Base-by-base conservation (phyloP, 2,797 vertebrate genomes). In the Pseudochromis fuscus region DNA sequence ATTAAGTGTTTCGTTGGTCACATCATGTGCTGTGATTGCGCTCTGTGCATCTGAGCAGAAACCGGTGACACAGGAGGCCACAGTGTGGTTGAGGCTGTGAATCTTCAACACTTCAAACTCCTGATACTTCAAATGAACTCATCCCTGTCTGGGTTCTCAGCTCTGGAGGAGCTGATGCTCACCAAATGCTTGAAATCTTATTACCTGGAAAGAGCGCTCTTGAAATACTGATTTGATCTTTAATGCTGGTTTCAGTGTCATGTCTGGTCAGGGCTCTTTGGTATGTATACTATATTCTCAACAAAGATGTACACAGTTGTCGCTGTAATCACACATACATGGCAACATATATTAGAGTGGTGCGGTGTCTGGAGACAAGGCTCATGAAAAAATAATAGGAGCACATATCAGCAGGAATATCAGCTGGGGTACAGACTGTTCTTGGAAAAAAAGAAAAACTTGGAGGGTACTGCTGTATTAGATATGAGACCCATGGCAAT, bases 141-240 rank as follows among this genome's bases (percentile, higher is more conserved):
- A 6, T 58, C n/a, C 24, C 11, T 13, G 59, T 25, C 31, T 25
- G 30, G 19, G 69, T 49, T 60, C 60, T 58, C 18, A 68, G 31
- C 46, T 59, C 40, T n/a, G 48, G 18, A 62, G 67, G 45, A 49
- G 24, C 60, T 28, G 51, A 51, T 25, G 10, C 16, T 75, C 66
- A 30, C 13, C 38, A 44, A 37, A 65, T 21, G 46, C 71, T 75
- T 69, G 68, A 74, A 79, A 71, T 55, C 24, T 4, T 33, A 72
- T 72, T 86, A 64, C 31, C 10, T 58, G 23, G 16, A 65, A 35
- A 19, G 35, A 53, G 15, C 16, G 33, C 58, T 44, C 75, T 68
- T 64, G 50, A 70, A 67, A 66, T 61, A 59, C 35, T 59, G 48
- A 70, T 75, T 67, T 23, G 30, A 19, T 68, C 66, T 21, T 61